Evolutionary conservation across 2,797 vertebrate genomes (phyloP).

Genomic region (Varecia variegata): DNA sequence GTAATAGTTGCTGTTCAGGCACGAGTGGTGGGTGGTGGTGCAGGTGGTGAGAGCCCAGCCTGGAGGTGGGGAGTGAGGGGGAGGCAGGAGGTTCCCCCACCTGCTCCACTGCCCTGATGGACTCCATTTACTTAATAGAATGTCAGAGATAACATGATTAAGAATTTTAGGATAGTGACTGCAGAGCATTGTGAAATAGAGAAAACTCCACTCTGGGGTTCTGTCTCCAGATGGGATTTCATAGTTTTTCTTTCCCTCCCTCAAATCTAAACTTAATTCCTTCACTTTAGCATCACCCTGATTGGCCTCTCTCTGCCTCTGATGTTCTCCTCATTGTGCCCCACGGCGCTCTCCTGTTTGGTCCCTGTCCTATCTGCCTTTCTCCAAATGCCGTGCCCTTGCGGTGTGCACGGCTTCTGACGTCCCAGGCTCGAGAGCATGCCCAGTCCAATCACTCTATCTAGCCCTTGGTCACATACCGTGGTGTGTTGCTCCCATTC

Average conservation of each 20-base stretch:
- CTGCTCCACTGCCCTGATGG: rapidly evolving
- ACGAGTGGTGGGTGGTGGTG: too few relatives aligned
- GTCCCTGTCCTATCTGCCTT: background rate
- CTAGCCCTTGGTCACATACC: background rate
- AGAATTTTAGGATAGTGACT: too few relatives aligned
- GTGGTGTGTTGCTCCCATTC: rapidly evolving
- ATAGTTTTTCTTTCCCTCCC: background rate
- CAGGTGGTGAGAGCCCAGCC: background rate
- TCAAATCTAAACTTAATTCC: background rate
- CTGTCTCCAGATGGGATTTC: background rate
- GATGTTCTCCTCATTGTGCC: background rate
- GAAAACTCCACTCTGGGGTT: too few relatives aligned
- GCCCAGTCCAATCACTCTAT: background rate
- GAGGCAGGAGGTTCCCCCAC: too few relatives aligned
- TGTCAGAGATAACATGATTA: background rate
- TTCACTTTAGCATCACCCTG: background rate
- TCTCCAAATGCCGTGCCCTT: too few relatives aligned
- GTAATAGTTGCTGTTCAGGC: too few relatives aligned
- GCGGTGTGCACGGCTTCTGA: rapidly evolving
- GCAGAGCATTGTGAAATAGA: too few relatives aligned
- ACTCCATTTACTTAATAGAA: background rate
- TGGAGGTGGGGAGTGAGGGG: too few relatives aligned
- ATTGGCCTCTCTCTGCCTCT: background rate
- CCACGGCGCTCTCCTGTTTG: background rate
- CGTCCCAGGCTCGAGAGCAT: too few relatives aligned